These are phyloP conservation scores for Cyprinodon diabolis DNA, from an alignment of 2,797 vertebrate genomes.

Conservation along the genomic window DNA sequence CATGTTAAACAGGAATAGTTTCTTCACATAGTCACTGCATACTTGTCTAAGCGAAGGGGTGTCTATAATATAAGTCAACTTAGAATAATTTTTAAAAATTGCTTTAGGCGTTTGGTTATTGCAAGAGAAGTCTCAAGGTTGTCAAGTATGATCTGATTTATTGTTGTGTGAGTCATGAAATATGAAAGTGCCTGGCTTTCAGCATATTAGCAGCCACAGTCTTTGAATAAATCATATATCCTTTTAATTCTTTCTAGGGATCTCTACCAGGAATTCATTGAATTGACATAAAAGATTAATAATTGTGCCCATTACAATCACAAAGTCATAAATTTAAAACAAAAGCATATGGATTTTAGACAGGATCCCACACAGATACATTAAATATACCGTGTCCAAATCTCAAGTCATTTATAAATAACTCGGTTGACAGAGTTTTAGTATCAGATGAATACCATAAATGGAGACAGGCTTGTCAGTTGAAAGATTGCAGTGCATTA, in stretches of 20 bases:
- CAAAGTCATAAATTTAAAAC: slow-evolving; percentile 53
- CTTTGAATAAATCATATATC: slow-evolving; percentile 71
- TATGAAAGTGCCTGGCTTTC: slow-evolving; percentile 42
- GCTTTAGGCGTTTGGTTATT: too few species aligned
- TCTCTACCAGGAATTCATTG: slow-evolving; percentile 67
- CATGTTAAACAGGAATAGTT: too few species aligned
- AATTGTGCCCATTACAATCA: slow-evolving; percentile 44
- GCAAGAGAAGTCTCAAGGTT: slow-evolving; percentile 13
- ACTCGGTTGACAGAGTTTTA: slow-evolving; percentile 12
- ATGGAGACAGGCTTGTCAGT: too few species aligned
- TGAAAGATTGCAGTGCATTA: too few species aligned
- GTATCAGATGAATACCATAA: too few species aligned
- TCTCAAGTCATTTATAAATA: slow-evolving; percentile 41
- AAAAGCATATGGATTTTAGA: slow-evolving; percentile 37
- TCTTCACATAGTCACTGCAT: too few species aligned
- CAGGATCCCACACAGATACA: slow-evolving; percentile 35
- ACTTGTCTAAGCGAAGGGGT: too few species aligned
- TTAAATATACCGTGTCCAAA: slow-evolving; percentile 20
- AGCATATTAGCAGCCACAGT: slow-evolving; percentile 48
- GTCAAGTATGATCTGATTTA: slow-evolving; percentile 8
- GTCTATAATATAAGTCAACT: too few species aligned
- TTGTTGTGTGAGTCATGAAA: slow-evolving; percentile 16
- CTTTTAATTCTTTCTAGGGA: slow-evolving; percentile 72
- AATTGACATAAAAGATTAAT: slow-evolving; percentile 48
- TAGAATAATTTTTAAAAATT: too few species aligned